Conservation (phyloP, 2,888 invertebrate species). For the Lasioglossum morio region DNA sequence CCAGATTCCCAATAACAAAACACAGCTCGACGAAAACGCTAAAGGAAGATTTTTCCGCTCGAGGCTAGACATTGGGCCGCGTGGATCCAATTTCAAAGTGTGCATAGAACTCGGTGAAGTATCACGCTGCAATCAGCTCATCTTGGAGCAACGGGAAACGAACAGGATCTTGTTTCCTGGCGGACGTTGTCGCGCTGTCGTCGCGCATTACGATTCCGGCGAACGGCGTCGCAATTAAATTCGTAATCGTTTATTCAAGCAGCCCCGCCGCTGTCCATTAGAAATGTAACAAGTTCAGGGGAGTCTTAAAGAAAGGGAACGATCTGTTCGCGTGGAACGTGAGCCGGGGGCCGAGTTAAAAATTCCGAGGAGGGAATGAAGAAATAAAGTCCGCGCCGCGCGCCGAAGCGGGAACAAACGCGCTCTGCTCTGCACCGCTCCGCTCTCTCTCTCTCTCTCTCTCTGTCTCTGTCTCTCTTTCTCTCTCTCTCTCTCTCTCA, state of each 20-base stretch:
- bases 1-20: too few relatives aligned
- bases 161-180: not conserved
- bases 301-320: constrained; percentile 25
- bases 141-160: not conserved
- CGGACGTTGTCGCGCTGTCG: not conserved
- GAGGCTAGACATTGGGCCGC: not conserved
- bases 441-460: too few relatives aligned
- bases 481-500: too few relatives aligned
- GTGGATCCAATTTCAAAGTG: not conserved
- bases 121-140: not conserved
- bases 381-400: constrained; percentile 42
- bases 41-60: too few relatives aligned
- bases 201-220: constrained; percentile 4
- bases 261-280: constrained; percentile 33
- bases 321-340: constrained; percentile 33
- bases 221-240: constrained; percentile 40
- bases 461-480: too few relatives aligned
- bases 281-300: constrained; percentile 38
- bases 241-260: constrained; percentile 45
- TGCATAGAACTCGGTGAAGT: not conserved
- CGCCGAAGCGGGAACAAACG: constrained; percentile 8
- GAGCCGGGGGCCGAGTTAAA: constrained; percentile 28
- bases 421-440: not conserved
- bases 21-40: too few relatives aligned
- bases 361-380: constrained; percentile 47